Base-by-base conservation (phyloP, 1,140 invertebrate genomes). In the Drosophila nikananu region DNA sequence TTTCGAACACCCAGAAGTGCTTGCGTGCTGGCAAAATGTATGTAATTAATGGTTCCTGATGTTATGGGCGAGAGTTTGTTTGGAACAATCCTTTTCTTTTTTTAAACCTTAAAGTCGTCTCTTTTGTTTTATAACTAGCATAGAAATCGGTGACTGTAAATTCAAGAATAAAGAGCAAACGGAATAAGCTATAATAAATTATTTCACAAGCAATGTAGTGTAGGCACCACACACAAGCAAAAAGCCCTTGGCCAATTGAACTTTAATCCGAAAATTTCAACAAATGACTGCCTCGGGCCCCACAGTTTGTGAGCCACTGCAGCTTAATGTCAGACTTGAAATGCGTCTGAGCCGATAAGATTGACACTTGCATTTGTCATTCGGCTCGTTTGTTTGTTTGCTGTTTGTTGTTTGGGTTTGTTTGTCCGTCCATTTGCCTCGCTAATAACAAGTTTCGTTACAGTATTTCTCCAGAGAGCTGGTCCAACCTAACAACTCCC, bases 331-430 rank as follows among this genome's bases (percentile, higher is more conserved):
- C 83, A 78, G 25, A 51, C 79, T 73, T 55, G 68, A 77, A 73
- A 51, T 62, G 61, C 35, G 62, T 49, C 48, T 62, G 48, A 60
- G 71, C 39, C 71, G 58, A 66, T 64, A 64, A 57, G 32, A 78
- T 67, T 86, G 83, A 80, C 83, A 80, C 79, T 86, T 86, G 83
- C 83, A 86, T 86, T 86, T 86, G 83, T 86, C 83, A 82, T 71
- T 79, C 42, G 54, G 10, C 59, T 84, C 74, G 68, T 86, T 86
- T 86, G 83, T 79, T 86, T 68, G 60, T 68, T 67, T 67, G 54
- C 25, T 67, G 48, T 60, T 67, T 67, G 54, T 30, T 67, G 48
- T 60, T 55, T 54, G 52, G 23, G 32, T 62, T 71, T 78, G 82
- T 86, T 86, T 84, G 83, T 60, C 60, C 55, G 83, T 79, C 82